Conservation (phyloP, 2,888 invertebrate genomes). For the Brenthis hecate region DNA sequence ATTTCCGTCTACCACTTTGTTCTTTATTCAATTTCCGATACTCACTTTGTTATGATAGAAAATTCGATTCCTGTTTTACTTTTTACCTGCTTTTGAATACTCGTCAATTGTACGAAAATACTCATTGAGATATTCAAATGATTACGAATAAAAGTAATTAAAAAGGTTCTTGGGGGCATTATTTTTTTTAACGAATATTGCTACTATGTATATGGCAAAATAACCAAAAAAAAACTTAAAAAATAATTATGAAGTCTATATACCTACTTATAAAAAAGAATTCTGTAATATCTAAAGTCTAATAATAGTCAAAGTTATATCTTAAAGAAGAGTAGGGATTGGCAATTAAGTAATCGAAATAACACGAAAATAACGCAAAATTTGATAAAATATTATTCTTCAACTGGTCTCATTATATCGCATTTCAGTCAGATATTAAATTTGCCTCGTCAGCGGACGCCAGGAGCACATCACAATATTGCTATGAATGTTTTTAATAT, state of each 20-base stretch:
- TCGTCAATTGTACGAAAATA: slow-evolving; percentile 21
- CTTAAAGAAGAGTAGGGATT: too few species aligned
- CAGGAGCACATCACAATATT: slow-evolving; percentile 59
- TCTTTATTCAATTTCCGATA: slow-evolving; percentile 82
- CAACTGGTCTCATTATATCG: slow-evolving; percentile 51
- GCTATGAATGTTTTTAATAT: slow-evolving; percentile 47
- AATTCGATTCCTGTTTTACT: slow-evolving; percentile 52
- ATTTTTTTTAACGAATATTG: too few species aligned
- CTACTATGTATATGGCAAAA: too few species aligned
- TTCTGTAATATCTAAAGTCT: too few species aligned
- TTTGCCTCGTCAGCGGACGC: slow-evolving; percentile 66
- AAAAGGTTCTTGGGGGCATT: slow-evolving; percentile 29
- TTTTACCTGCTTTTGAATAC: slow-evolving; percentile 18
- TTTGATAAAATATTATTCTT: background rate
- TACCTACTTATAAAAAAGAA: too few species aligned
- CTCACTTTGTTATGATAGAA: slow-evolving; percentile 59
- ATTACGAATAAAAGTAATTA: slow-evolving; percentile 46
- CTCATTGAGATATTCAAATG: slow-evolving; percentile 35
- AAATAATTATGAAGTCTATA: too few species aligned
- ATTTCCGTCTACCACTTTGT: slow-evolving; percentile 81
- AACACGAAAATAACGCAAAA: background rate
- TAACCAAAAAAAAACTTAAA: too few species aligned
- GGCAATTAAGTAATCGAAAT: background rate
- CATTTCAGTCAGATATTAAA: slow-evolving; percentile 72
- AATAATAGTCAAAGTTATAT: background rate